These are phyloP conservation scores for Pecten maximus DNA, from an alignment of 2,888 invertebrate species.

Conservation along the genomic window DNA sequence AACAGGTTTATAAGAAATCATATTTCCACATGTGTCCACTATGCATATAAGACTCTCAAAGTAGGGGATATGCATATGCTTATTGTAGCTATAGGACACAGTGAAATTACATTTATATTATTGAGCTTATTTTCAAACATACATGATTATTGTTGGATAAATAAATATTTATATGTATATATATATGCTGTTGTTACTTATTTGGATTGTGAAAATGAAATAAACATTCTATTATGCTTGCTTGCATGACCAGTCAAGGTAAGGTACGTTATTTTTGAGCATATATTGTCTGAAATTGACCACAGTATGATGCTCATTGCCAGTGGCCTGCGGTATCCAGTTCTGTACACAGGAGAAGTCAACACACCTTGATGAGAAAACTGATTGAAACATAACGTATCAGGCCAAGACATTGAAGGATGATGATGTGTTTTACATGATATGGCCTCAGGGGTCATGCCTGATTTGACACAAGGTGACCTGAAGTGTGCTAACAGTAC, in stretches of 20 bases:
- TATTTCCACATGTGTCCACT: too few relatives aligned
- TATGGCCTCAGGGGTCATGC: not conserved
- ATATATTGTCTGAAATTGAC: not conserved
- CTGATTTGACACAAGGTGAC: not conserved
- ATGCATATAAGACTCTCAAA: too few relatives aligned
- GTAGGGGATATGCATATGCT: too few relatives aligned
- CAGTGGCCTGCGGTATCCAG: not conserved
- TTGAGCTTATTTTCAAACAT: too few relatives aligned
- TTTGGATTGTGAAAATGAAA: not conserved
- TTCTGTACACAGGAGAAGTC: not conserved
- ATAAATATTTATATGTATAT: too few relatives aligned
- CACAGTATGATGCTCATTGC: not conserved
- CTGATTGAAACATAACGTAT: slow-evolving; percentile 33
- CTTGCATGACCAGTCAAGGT: not conserved
- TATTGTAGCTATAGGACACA: too few relatives aligned
- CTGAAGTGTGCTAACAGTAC: not conserved
- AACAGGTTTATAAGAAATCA: too few relatives aligned
- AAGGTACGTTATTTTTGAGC: not conserved
- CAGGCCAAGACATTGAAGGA: not conserved
- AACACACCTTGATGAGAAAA: not conserved
- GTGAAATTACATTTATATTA: too few relatives aligned
- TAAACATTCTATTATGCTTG: not conserved
- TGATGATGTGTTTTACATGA: slow-evolving; percentile 6
- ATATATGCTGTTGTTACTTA: not conserved
- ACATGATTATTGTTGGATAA: too few relatives aligned